phyloP scores from a whole-genome alignment of 2,888 invertebrate species.

The Ormyrus rosae region DNA sequence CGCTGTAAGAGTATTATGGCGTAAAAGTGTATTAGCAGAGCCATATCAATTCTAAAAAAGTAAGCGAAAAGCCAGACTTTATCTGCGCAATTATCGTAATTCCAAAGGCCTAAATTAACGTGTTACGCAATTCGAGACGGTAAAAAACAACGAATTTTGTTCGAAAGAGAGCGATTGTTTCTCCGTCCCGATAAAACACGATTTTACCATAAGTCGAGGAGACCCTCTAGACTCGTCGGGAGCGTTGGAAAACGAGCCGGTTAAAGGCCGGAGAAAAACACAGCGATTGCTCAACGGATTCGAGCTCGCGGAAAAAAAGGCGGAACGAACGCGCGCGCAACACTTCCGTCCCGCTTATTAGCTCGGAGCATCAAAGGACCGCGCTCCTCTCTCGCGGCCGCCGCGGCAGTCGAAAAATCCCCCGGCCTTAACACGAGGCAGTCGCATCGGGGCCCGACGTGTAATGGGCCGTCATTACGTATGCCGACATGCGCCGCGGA shows the following conservation, averaged over 20 bases:
- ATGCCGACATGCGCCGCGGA: conserved; percentile 23
- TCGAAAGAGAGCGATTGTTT: not conserved
- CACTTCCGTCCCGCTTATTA: no score
- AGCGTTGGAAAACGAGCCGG: no score
- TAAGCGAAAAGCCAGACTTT: not conserved
- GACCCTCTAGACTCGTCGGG: no score
- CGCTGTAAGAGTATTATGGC: not conserved
- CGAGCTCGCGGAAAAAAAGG: not conserved
- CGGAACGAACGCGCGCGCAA: no score
- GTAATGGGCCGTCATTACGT: conserved; percentile 38
- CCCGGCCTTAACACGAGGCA: not conserved
- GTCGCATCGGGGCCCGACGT: not conserved
- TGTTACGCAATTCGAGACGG: conserved; percentile 10
- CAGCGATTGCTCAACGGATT: no score
- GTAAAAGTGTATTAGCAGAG: not conserved
- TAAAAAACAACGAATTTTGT: conserved; percentile 1
- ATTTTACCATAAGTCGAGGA: not conserved
- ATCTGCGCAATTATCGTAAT: conserved; percentile 27
- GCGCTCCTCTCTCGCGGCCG: not conserved
- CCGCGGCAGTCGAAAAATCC: not conserved
- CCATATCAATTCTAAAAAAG: not conserved
- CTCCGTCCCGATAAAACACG: not conserved
- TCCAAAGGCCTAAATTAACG: conserved; percentile 5
- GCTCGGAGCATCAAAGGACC: conserved; percentile 12
- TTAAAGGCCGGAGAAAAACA: no score